These are phyloP conservation scores for Hycleus phaleratus DNA, from an alignment of 1,140 invertebrate species.

Conservation along the genomic window DNA sequence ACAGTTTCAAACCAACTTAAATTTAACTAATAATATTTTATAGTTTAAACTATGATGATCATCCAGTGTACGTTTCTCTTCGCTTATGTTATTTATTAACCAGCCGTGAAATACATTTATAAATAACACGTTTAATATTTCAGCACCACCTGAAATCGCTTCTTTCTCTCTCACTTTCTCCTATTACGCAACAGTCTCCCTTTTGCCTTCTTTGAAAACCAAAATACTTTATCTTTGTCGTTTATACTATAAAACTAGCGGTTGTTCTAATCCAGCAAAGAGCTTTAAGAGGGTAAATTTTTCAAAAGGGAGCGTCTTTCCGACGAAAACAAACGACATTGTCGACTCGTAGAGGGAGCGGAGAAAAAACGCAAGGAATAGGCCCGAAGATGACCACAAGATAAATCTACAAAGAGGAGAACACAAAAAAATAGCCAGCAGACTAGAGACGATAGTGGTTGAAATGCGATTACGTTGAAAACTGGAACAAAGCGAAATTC, in stretches of 20 bases:
- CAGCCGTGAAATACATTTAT: slow-evolving; percentile 6
- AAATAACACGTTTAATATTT: slow-evolving; percentile 14
- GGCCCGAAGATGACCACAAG: slow-evolving; percentile 12
- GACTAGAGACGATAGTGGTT: no score
- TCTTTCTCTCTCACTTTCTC: no score
- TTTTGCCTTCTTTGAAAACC: not conserved
- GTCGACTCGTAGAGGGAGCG: not conserved
- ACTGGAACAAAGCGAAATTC: no score
- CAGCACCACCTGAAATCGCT: not conserved
- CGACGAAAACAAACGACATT: slow-evolving; percentile 9
- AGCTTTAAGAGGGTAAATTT: slow-evolving; percentile 15
- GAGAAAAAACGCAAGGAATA: slow-evolving; percentile 1
- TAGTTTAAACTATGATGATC: no score
- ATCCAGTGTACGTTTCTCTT: not conserved
- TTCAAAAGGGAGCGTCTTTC: not conserved
- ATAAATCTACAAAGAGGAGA: not conserved
- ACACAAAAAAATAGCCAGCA: no score
- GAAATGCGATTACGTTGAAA: no score
- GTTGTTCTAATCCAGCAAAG: slow-evolving; percentile 8
- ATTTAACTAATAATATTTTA: no score
- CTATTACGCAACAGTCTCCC: not conserved
- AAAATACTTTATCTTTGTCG: no score
- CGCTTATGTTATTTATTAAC: slow-evolving; percentile 11
- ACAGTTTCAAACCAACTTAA: no score
- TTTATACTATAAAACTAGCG: no score